Base-by-base conservation (phyloP, 2,113 vertebrate genomes). In the Phaetusa simplex region DNA sequence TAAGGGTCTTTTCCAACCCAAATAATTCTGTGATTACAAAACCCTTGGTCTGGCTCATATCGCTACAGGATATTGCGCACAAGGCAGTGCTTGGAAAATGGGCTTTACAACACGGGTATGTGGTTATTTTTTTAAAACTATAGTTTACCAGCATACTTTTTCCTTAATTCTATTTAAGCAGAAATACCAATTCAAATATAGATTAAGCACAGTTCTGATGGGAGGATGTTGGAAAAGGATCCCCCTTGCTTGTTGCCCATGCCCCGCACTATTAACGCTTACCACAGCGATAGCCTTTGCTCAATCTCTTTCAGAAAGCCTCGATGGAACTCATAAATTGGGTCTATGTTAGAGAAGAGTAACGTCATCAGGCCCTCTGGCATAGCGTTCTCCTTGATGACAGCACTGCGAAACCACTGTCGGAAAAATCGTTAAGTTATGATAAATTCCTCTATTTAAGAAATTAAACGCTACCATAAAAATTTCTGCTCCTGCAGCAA, bases 341-440 rank as follows among this genome's bases (percentile, higher is more conserved):
- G 99, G 94, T 99, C 99, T 6, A 99, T 98, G 97, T 98, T 99
- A 93, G 99, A 99, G 98, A 99, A 99, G 49, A 99, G 98, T 64
- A 99, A 98, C 1, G 98, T 98, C 99, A 98, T 99, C 92, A 99
- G 98, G 14, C 98, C 98, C 30, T 99, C 98, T 0, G 99, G 98
- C 98, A 99, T 99, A 74, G 98, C 99, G 0, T 99, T 98, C 90
- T 99, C 99, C 98, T 99, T 99, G 97, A 98, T 98, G 92, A 99
- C 98, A 0, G 99, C 98, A 5, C 99, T 99, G 93, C 99, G 99
- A 95, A 99, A 99, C 99, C 99, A 99, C 99, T 99, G 97, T 22
- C 59, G 1, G 61, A 71, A 81, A 92, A 62, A 83, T 14, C 43
- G 56, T 4, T 4, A 42, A 40, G 56, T 26, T 1, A 26, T 4